Conservation (phyloP, 2,888 invertebrate genomes). For the Sturmia bella region DNA sequence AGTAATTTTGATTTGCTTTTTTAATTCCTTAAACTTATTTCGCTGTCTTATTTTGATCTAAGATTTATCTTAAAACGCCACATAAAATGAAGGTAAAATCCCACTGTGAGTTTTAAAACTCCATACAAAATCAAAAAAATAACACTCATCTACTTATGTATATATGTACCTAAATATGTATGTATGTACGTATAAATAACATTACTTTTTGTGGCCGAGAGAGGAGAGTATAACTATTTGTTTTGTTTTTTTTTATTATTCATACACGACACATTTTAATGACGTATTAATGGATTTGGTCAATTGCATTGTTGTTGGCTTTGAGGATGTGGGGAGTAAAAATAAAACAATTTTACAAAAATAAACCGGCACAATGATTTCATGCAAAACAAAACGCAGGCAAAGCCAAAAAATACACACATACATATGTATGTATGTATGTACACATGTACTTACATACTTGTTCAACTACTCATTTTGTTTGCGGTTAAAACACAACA, state of each 20-base stretch:
- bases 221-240: no score
- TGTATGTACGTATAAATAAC: no score
- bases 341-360: slow-evolving; percentile 24
- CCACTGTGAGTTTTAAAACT: no score
- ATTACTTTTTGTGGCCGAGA: no score
- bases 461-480: slow-evolving; percentile 1
- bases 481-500: slow-evolving; percentile 5
- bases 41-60: no score
- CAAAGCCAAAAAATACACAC: slow-evolving; percentile 29
- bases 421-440: slow-evolving; percentile 16
- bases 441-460: not conserved
- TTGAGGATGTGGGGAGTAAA: not conserved
- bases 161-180: not conserved
- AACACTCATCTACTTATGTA: not conserved
- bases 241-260: not conserved
- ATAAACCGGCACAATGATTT: slow-evolving; percentile 54
- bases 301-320: not conserved
- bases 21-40: no score
- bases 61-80: no score
- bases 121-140: no score
- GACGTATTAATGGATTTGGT: slow-evolving; percentile 11
- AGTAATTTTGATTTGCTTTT: no score
- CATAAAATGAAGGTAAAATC: no score
- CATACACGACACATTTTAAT: slow-evolving; percentile 8
- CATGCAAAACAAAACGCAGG: slow-evolving; percentile 22